Conservation (phyloP, 2,113 vertebrate species). For the Spea bombifrons region DNA sequence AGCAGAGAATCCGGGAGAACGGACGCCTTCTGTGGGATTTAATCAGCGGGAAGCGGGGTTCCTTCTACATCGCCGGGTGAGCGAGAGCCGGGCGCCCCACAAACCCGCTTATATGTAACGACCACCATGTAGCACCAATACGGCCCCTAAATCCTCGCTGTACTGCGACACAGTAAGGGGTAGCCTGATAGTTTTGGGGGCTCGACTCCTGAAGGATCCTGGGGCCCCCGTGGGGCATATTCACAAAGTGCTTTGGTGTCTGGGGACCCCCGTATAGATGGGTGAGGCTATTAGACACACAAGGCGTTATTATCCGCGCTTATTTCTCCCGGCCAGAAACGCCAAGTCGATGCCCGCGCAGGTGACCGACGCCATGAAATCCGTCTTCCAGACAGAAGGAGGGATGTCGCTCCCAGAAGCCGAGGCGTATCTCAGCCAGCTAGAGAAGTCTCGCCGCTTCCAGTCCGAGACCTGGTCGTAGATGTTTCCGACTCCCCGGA, state of each 20-base stretch:
- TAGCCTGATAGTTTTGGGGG: too few species aligned
- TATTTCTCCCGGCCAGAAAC: conserved; percentile 64
- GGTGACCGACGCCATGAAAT: conserved; percentile 72
- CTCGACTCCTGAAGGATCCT: too few species aligned
- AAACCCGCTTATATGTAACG: too few species aligned
- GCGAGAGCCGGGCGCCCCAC: background rate
- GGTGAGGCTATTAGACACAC: too few species aligned
- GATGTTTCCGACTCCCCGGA: conserved; percentile 41
- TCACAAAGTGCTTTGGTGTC: too few species aligned
- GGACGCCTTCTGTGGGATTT: conserved; percentile 79
- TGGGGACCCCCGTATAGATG: too few species aligned
- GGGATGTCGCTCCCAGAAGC: conserved; percentile 66
- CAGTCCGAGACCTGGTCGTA: conserved; percentile 94
- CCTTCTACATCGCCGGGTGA: conserved; percentile 89
- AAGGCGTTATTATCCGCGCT: too few species aligned
- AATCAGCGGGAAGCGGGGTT: conserved; percentile 61
- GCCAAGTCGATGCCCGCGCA: conserved; percentile 83
- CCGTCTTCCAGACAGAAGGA: conserved; percentile 72
- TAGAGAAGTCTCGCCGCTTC: conserved; percentile 77
- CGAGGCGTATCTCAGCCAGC: conserved; percentile 65
- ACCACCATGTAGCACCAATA: too few species aligned
- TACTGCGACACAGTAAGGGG: too few species aligned
- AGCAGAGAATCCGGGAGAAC: conserved; percentile 78
- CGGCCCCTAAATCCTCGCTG: too few species aligned
- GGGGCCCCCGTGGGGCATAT: too few species aligned